These are phyloP conservation scores for Dreissena rostriformis DNA, from an alignment of 1,140 invertebrate genomes.

Conservation along the genomic window DNA sequence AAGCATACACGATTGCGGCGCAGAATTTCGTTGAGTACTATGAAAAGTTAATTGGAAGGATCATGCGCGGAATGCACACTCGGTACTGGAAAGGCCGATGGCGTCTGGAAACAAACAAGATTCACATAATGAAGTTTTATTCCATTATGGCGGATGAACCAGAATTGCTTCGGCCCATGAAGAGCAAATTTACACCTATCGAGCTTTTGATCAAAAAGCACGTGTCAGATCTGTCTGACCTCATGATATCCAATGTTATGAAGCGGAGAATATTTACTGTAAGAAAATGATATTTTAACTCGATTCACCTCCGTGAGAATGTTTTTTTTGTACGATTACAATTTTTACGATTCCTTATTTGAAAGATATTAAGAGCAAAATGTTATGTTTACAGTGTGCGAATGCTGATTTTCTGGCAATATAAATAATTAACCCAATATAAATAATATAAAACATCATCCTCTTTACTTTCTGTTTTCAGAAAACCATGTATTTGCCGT, in stretches of 20 bases:
- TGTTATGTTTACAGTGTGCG: too few species aligned
- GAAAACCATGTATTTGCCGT: too few species aligned
- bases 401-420: too few species aligned
- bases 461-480: too few species aligned
- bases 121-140: conserved; percentile 38
- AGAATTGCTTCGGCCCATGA: not conserved
- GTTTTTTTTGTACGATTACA: too few species aligned
- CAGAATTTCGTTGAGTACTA: conserved; percentile 28
- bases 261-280: conserved; percentile 27
- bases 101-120: conserved; percentile 13
- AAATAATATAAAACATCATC: too few species aligned
- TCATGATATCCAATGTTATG: conserved; percentile 20
- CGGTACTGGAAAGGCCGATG: conserved; percentile 19
- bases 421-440: too few species aligned
- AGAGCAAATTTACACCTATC: not conserved
- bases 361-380: too few species aligned
- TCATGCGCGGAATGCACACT: conserved; percentile 8
- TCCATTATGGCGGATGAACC: conserved; percentile 27
- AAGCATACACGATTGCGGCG: not conserved
- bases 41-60: conserved; percentile 6
- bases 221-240: conserved; percentile 35
- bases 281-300: not conserved
- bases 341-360: too few species aligned
- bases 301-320: too few species aligned
- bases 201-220: conserved; percentile 13